Conservation (phyloP, 2,797 vertebrate genomes). For the Brachymystax lenok region DNA sequence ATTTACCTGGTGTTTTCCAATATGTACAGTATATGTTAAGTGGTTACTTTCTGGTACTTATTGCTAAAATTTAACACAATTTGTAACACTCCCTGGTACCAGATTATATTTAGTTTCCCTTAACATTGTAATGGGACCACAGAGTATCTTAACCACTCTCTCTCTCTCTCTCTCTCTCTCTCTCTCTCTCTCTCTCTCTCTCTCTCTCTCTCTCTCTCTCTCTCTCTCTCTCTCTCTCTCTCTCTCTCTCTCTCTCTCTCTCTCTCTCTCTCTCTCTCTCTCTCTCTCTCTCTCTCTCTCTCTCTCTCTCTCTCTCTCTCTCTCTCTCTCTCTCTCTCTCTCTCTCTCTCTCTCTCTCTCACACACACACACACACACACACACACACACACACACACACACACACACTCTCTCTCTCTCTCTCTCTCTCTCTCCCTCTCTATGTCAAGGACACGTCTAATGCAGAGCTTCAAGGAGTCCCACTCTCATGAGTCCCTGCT, state of each 20-base stretch:
- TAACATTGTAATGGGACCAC: too few relatives aligned
- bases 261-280: background rate
- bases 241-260: background rate
- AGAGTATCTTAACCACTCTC: background rate
- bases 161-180: background rate
- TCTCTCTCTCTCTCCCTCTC: slow-evolving; percentile 1
- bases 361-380: too few relatives aligned
- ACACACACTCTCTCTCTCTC: background rate
- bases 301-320: slow-evolving; percentile 12
- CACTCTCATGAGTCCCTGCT: slow-evolving; percentile 95
- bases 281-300: slow-evolving; percentile 8
- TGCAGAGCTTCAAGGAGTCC: slow-evolving; percentile 97
- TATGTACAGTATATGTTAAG: background rate
- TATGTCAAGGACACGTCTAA: slow-evolving; percentile 85
- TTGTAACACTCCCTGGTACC: too few relatives aligned
- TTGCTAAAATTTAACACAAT: too few relatives aligned
- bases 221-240: background rate
- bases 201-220: background rate
- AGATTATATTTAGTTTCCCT: background rate
- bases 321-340: slow-evolving; percentile 3
- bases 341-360: slow-evolving; percentile 31
- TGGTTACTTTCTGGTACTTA: too few relatives aligned
- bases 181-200: background rate
- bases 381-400: too few relatives aligned
- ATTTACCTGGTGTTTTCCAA: background rate